phyloP scores from a whole-genome alignment of 2,113 vertebrate species.

The Chionomys nivalis region DNA sequence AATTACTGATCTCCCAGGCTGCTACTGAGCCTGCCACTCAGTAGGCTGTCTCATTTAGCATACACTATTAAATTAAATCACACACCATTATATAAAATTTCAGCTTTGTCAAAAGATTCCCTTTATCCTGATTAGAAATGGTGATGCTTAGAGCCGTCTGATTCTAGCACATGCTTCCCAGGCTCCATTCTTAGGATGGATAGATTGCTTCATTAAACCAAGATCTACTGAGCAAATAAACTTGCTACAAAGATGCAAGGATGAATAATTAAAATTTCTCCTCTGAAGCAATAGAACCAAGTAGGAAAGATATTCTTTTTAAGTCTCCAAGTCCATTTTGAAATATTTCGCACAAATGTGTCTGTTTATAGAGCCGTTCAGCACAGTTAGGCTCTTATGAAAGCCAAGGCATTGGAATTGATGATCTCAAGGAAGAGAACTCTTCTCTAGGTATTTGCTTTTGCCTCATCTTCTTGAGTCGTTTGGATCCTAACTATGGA shows the following conservation, averaged over 20 bases:
- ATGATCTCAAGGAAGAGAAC: constrained; percentile 29
- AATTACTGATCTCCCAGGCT: background rate
- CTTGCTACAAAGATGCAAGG: background rate
- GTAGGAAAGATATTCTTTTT: background rate
- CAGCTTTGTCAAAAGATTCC: constrained; percentile 15
- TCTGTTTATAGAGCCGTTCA: constrained; percentile 1
- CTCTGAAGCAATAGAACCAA: background rate
- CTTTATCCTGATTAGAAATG: constrained; percentile 18
- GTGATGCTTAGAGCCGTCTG: background rate
- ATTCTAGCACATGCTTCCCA: background rate
- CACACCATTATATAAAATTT: background rate
- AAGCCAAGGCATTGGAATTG: constrained; percentile 28
- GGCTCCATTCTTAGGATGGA: background rate
- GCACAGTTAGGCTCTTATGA: background rate
- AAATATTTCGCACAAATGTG: background rate
- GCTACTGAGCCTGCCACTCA: background rate
- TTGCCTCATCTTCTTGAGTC: background rate
- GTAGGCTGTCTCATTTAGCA: background rate
- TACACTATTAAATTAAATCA: background rate
- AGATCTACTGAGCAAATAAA: background rate
- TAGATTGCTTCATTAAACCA: background rate
- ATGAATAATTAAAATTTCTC: background rate
- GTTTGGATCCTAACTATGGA: background rate
- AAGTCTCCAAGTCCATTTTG: background rate
- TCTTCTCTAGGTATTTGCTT: background rate